Evolutionary conservation across 2,113 vertebrate species (phyloP), one percentile per base, ranked within the genome.

Genomic region (Phaethornis superciliosus): DNA sequence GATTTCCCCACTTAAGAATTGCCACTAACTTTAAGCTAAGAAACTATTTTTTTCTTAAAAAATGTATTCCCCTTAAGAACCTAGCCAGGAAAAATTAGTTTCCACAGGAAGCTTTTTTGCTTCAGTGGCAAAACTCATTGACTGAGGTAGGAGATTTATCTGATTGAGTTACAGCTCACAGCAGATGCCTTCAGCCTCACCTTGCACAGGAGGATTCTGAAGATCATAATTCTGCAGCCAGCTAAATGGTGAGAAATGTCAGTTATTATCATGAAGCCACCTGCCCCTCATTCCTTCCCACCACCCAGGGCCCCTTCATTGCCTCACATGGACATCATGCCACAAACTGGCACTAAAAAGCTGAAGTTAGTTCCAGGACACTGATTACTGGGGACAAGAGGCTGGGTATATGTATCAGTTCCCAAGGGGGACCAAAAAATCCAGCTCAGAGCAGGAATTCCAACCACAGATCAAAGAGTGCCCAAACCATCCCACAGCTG

Each of bases 141-240:
- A 46, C 4, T 0, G 4, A 65, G 3, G 15, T 30, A 47, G 37
- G 70, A 78, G 27, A 37, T 8, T 54, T 5, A 26, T 26, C n/a
- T 13, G 65, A n/a, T 7, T 4, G 9, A 88, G 63, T 21, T 54
- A 22, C 62, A 64, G 6, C 19, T 52, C 40, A 18, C 35, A 33
- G 9, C 9, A 86, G 33, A 3, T 44, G 32, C 23, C 56, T 72
- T 68, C 33, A 82, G 65, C 40, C 95, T 96, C 60, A 96, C 95
- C 96, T 96, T 88, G 95, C 26, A 44, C 26, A 74, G 88, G 71
- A 74, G 51, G 79, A 52, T 88, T 95, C 80, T 0, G 59, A 83
- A 82, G 72, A 67, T 78, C 52, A 6, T 26, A 83, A n/a, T 23
- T 93, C 92, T 96, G 92, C 90, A 96, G 86, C 32, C 64, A 90